Evolutionary conservation across 2,797 vertebrate species (phyloP).

Genomic region (Delichon dasypus): DNA sequence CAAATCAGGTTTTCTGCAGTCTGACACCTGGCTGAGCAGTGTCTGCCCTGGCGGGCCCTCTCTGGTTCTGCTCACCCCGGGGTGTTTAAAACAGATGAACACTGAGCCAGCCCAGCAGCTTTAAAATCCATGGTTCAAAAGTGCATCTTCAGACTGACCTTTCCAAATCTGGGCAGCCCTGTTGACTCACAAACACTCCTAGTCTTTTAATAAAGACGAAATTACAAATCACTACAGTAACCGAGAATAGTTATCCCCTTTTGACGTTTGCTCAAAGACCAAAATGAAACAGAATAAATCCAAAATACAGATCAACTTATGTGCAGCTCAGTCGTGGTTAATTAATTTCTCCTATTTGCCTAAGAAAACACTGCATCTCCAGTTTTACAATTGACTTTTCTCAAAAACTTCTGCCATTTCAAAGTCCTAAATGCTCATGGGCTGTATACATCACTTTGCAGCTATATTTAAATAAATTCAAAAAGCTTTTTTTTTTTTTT

Average conservation of each 20-base stretch:
- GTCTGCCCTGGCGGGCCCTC: not conserved
- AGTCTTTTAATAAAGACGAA: constrained; percentile 14
- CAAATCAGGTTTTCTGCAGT: not conserved
- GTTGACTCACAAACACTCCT: not conserved
- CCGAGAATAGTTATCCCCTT: not conserved
- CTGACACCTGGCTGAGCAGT: not conserved
- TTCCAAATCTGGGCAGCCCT: not conserved
- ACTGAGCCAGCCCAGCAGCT: not conserved
- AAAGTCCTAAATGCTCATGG: not conserved
- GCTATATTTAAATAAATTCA: not conserved
- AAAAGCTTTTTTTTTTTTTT: not conserved
- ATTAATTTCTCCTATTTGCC: not conserved
- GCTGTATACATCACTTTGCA: not conserved
- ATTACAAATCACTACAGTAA: not conserved
- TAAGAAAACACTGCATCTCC: not conserved
- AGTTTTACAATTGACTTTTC: not conserved
- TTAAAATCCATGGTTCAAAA: not conserved
- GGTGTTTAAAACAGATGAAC: not conserved
- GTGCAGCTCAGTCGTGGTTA: not conserved
- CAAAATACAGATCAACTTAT: not conserved
- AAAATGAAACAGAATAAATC: not conserved
- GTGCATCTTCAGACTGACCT: constrained; percentile 17
- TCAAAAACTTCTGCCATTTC: not conserved
- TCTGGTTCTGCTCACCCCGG: not conserved
- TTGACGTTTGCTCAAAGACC: not conserved